Evolutionary conservation across 2,797 vertebrate species (phyloP).

Genomic region (Pseudochaenichthys georgianus): DNA sequence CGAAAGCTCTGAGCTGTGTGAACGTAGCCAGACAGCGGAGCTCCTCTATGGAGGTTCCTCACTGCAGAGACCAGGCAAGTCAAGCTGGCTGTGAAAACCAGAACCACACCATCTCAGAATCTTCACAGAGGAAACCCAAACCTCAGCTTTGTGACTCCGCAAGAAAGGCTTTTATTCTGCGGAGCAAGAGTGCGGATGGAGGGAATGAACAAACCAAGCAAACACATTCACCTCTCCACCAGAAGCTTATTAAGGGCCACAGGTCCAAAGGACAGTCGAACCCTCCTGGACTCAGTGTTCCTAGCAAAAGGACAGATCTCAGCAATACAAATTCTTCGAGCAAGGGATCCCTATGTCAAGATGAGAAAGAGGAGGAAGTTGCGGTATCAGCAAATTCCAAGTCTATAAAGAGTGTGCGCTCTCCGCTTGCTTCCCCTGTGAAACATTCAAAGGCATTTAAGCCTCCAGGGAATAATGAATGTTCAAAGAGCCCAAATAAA

Average conservation of each 20-base stretch:
- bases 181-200: conserved; percentile 74
- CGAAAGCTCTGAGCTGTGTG: conserved; percentile 68
- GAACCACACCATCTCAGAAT: conserved; percentile 72
- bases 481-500: conserved; percentile 78
- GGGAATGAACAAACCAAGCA: conserved; percentile 75
- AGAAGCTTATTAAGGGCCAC: conserved; percentile 83
- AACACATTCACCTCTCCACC: conserved; percentile 79
- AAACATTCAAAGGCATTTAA: conserved; percentile 85
- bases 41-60: conserved; percentile 77
- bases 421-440: conserved; percentile 79
- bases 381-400: conserved; percentile 54
- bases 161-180: conserved; percentile 76
- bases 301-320: conserved; percentile 81
- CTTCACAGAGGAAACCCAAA: conserved; percentile 76
- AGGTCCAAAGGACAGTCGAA: conserved; percentile 77
- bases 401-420: conserved; percentile 74
- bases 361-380: conserved; percentile 56
- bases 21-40: conserved; percentile 79
- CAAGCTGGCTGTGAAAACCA: conserved; percentile 68
- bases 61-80: conserved; percentile 74
- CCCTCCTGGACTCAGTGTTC: conserved; percentile 62
- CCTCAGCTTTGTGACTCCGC: conserved; percentile 73
- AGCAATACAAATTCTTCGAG: conserved; percentile 85
- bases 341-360: conserved; percentile 83
- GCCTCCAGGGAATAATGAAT: conserved; percentile 69